These are phyloP conservation scores for Dioctria linearis DNA, from an alignment of 2,888 invertebrate species.

Conservation along the genomic window DNA sequence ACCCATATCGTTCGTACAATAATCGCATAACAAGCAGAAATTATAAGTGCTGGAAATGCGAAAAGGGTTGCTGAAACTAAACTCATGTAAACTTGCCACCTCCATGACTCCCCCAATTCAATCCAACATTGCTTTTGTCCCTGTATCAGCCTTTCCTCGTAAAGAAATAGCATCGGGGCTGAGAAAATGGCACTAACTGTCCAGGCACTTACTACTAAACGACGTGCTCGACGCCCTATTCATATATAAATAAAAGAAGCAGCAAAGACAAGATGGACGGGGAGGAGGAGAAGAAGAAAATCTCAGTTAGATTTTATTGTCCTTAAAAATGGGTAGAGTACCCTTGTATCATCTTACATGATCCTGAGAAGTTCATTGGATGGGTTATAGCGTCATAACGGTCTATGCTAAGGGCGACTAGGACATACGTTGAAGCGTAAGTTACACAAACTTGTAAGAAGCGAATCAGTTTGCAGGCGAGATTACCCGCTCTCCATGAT, in stretches of 20 bases:
- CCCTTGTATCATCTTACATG: slow-evolving; percentile 78
- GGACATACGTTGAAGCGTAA: slow-evolving; percentile 92
- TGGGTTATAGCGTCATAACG: slow-evolving; percentile 94
- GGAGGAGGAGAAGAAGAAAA: slow-evolving; percentile 42
- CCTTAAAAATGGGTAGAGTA: not conserved
- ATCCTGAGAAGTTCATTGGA: slow-evolving; percentile 95
- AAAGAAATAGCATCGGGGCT: slow-evolving; percentile 84
- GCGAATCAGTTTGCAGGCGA: slow-evolving; percentile 89
- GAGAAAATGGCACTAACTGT: slow-evolving; percentile 86
- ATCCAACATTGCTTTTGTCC: slow-evolving; percentile 91
- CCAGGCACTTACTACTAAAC: slow-evolving; percentile 87
- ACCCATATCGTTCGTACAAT: slow-evolving; percentile 95
- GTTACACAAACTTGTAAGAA: slow-evolving; percentile 91
- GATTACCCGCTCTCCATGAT: slow-evolving; percentile 90
- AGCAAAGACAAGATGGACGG: slow-evolving; percentile 17
- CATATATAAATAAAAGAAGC: not conserved
- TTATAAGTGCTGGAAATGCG: slow-evolving; percentile 88
- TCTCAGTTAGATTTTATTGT: slow-evolving; percentile 46
- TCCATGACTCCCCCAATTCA: slow-evolving; percentile 80
- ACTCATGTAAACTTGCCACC: slow-evolving; percentile 93
- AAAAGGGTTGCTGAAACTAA: slow-evolving; percentile 86
- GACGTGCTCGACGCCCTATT: slow-evolving; percentile 87
- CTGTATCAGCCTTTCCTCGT: slow-evolving; percentile 85
- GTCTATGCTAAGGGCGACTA: slow-evolving; percentile 93
- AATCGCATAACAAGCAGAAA: slow-evolving; percentile 90